phyloP scores from a whole-genome alignment of 2,797 vertebrate genomes.

The Podarcis siculus region DNA sequence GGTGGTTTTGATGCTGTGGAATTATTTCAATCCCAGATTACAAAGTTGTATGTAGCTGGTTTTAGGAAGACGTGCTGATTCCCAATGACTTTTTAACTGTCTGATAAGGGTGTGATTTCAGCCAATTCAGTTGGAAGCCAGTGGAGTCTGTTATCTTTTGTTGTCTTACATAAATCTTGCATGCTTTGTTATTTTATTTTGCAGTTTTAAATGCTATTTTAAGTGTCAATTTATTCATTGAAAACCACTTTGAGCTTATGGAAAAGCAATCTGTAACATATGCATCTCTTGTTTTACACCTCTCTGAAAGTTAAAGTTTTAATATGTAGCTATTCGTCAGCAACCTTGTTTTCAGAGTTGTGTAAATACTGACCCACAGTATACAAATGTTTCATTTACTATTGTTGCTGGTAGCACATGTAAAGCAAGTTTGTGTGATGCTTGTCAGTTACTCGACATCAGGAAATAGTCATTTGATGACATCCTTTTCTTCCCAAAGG shows the following conservation, averaged over 20 bases:
- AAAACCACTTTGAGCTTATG: not conserved
- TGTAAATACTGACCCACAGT: not conserved
- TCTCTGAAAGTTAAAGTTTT: not conserved
- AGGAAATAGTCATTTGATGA: not conserved
- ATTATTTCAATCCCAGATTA: not conserved
- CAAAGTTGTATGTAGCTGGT: not conserved
- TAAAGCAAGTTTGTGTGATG: not conserved
- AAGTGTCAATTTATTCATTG: not conserved
- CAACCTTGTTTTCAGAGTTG: not conserved
- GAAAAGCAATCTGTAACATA: not conserved
- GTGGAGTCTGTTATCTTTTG: not conserved
- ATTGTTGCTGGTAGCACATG: not conserved
- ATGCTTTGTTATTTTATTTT: not conserved
- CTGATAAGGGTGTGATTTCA: not conserved
- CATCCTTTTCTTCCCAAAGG: not conserved
- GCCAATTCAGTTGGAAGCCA: not conserved
- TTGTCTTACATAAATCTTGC: not conserved
- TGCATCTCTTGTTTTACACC: not conserved
- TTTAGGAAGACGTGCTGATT: not conserved
- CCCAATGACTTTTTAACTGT: not conserved
- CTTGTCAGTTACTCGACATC: not conserved
- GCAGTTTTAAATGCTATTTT: not conserved
- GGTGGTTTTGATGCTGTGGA: not conserved
- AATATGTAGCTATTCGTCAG: not conserved
- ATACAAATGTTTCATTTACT: not conserved